phyloP scores from a whole-genome alignment of 2,113 vertebrate genomes.

The Microtus richardsoni region DNA sequence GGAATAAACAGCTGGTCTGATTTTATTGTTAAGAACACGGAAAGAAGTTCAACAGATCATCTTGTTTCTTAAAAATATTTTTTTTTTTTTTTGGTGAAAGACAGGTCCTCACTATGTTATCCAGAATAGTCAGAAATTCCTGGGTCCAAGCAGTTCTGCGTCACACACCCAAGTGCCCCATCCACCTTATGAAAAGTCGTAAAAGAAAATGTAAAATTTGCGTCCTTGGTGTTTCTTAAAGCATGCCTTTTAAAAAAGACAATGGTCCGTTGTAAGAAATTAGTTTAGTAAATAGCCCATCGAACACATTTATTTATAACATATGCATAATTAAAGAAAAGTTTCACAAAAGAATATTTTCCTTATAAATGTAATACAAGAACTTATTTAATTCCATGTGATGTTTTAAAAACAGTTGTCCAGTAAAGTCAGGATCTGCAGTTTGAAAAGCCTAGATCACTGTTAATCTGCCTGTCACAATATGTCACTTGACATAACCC shows the following conservation, averaged over 20 bases:
- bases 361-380: not conserved
- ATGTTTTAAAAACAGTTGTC: not conserved
- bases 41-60: not conserved
- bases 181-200: not conserved
- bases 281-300: not conserved
- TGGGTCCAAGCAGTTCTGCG: not conserved
- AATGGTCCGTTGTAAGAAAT: not conserved
- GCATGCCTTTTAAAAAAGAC: not conserved
- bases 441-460: not conserved
- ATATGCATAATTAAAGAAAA: not conserved
- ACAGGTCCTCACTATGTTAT: not conserved
- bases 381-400: not conserved
- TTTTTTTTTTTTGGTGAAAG: not conserved
- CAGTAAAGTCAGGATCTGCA: not conserved
- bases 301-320: not conserved
- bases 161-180: not conserved
- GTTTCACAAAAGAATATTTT: not conserved
- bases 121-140: not conserved
- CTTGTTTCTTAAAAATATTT: not conserved
- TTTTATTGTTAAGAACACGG: not conserved
- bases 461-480: not conserved
- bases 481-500: not conserved
- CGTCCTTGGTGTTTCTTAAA: constrained; percentile 18
- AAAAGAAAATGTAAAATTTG: not conserved
- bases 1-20: not conserved